A percentile compares a stretch with the other conserved stretches of the same genome.
These are phyloP conservation scores for Drosophila insularis DNA, from an alignment of 1,140 invertebrate species.

Conservation along the genomic window DNA sequence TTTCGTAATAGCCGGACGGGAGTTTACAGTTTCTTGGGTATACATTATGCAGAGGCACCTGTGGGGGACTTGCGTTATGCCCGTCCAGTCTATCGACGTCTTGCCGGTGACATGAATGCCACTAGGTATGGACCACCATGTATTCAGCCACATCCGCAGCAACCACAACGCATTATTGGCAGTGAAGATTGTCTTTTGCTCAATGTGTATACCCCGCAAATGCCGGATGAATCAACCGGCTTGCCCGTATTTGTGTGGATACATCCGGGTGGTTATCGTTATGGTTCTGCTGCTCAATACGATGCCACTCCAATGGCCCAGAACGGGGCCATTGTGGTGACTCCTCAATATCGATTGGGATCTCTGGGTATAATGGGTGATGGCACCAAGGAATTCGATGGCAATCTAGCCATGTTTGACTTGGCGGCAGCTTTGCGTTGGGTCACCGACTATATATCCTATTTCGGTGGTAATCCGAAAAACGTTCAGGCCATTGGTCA, in stretches of 20 bases:
- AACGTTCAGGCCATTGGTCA: conserved; percentile 87
- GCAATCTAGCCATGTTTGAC: conserved; percentile 88
- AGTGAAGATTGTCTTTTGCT: conserved; percentile 90
- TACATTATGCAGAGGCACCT: conserved; percentile 88
- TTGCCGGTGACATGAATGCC: conserved; percentile 84
- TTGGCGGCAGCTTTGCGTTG: conserved; percentile 87
- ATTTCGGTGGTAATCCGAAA: conserved; percentile 88
- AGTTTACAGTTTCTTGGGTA: conserved; percentile 86
- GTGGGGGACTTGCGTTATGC: conserved; percentile 85
- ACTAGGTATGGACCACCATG: conserved; percentile 84
- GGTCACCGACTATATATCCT: conserved; percentile 86
- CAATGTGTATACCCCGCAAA: conserved; percentile 89
- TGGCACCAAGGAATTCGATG: conserved; percentile 86
- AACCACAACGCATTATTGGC: conserved; percentile 82
- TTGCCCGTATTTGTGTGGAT: conserved; percentile 86
- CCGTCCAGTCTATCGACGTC: conserved; percentile 83
- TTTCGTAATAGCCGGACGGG: conserved; percentile 82
- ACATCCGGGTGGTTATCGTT: conserved; percentile 86
- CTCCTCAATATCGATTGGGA: conserved; percentile 91
- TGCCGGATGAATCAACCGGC: conserved; percentile 84
- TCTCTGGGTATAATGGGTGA: conserved; percentile 90
- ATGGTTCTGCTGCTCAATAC: conserved; percentile 87
- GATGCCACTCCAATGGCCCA: conserved; percentile 85
- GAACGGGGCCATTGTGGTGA: conserved; percentile 88
- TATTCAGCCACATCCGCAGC: conserved; percentile 83